Evolutionary conservation across 2,113 vertebrate genomes (phyloP).

Genomic region (Sturnira hondurensis): DNA sequence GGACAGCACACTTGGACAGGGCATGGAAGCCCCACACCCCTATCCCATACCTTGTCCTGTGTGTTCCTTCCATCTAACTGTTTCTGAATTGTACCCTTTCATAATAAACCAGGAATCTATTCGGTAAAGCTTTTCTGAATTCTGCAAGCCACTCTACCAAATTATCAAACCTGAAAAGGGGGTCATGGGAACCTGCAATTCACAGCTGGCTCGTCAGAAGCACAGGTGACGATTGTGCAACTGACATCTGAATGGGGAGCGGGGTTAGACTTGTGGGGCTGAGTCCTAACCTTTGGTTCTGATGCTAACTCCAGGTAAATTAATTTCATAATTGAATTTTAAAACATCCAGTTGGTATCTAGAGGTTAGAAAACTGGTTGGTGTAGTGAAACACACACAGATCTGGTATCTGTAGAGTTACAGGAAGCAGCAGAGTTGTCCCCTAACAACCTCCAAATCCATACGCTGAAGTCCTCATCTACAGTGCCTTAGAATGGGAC

Average conservation of each 20-base stretch:
- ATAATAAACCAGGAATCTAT: not conserved
- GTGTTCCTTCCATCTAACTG: not conserved
- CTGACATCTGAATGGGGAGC: not conserved
- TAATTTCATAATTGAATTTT: not conserved
- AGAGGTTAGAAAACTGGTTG: not conserved
- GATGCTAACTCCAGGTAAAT: not conserved
- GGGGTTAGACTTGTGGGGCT: not conserved
- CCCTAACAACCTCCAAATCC: not conserved
- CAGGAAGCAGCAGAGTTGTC: not conserved
- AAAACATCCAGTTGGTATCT: not conserved
- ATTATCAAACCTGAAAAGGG: not conserved
- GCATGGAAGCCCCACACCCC: not conserved
- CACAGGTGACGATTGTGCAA: not conserved
- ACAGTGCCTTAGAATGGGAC: not conserved
- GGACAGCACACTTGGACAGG: not conserved
- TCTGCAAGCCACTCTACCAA: not conserved
- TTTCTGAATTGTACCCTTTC: not conserved
- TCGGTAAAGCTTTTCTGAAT: not conserved
- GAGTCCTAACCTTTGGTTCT: not conserved
- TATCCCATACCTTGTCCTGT: not conserved
- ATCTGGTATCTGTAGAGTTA: not conserved
- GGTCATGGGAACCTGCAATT: not conserved
- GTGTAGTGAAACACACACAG: not conserved
- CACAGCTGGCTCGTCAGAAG: not conserved
- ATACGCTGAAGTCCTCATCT: not conserved